Evolutionary conservation across 2,888 invertebrate genomes (phyloP), one percentile per base, ranked within the genome.

Genomic region (Oligia strigilis): DNA sequence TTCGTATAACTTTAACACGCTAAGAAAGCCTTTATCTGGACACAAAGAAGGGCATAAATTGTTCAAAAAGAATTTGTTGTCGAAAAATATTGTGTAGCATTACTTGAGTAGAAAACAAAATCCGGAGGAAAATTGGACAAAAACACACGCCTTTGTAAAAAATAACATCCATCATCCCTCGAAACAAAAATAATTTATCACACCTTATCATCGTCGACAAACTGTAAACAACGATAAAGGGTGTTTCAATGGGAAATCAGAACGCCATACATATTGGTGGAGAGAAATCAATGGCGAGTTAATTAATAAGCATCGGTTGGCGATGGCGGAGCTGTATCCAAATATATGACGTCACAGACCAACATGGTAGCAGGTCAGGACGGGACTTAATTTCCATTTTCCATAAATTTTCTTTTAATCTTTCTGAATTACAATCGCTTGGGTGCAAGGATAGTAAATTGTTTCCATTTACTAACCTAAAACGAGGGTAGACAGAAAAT

Each of bases 281-380:
- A 72, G 71, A 60, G 72, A 76, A 87, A 81, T 87, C 84, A 77
- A 78, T 81, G 84, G 69, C 69, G 55, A 49, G 78, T 83, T 77
- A 86, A 88, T 86, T 78, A 88, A 86, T 86, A 78, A 88, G 70
- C 70, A 72, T 60, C 13, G 77, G 55, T 65, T 67, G 52, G 80
- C 55, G 29, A 49, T 29, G 23, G 58, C 75, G 36, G 52, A 46
- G 62, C 40, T 67, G 73, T 72, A 55, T 65, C 40, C 75, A 72
- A 66, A 78, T 70, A 72, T 75, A 65, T 75, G 81, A 78, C 80
- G 72, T 72, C 49, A 82, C 52, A 69, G 2, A 58, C 19, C 69
- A 74, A 83, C 67, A 74, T 76, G 65, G 76, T 55, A 52, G 46
- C 13, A 0, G 9, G 6, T n/a, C 13, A 0, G 9, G 6, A 23